These are phyloP conservation scores for Zosterops borbonicus DNA, from an alignment of 2,113 vertebrate genomes.

Conservation along the genomic window DNA sequence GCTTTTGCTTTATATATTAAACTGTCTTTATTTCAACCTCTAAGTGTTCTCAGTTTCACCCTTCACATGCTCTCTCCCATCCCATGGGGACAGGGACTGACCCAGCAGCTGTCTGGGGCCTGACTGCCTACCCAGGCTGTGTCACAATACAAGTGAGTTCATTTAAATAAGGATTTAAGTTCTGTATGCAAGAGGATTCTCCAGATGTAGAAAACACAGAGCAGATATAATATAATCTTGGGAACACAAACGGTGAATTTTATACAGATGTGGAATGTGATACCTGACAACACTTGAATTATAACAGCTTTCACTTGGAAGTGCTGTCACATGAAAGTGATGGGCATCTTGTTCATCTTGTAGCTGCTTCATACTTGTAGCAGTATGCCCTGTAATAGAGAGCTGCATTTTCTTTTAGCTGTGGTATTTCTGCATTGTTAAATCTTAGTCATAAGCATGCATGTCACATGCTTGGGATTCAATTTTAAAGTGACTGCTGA, in stretches of 20 bases:
- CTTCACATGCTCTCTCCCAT: background rate
- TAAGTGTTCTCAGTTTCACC: background rate
- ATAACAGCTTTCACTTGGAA: background rate
- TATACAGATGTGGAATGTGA: background rate
- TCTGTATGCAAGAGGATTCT: background rate
- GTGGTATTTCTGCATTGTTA: background rate
- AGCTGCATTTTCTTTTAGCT: background rate
- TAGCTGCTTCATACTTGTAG: background rate
- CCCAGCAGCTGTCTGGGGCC: background rate
- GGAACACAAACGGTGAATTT: background rate
- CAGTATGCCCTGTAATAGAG: background rate
- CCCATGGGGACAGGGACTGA: fast-evolving
- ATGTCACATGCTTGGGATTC: background rate
- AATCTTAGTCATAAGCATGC: background rate
- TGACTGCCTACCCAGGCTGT: too few relatives aligned
- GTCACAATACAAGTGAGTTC: too few relatives aligned
- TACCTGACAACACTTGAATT: background rate
- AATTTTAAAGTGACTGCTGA: background rate
- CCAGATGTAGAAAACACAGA: background rate
- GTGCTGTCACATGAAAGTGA: background rate
- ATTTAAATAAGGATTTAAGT: background rate
- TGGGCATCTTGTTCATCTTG: background rate
- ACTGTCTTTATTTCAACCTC: background rate
- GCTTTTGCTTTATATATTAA: background rate
- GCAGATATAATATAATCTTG: background rate